A percentile compares a stretch with the other conserved stretches of the same genome.
These are phyloP conservation scores for Heliconius eleuchia DNA, from an alignment of 1,140 invertebrate genomes.

Conservation along the genomic window DNA sequence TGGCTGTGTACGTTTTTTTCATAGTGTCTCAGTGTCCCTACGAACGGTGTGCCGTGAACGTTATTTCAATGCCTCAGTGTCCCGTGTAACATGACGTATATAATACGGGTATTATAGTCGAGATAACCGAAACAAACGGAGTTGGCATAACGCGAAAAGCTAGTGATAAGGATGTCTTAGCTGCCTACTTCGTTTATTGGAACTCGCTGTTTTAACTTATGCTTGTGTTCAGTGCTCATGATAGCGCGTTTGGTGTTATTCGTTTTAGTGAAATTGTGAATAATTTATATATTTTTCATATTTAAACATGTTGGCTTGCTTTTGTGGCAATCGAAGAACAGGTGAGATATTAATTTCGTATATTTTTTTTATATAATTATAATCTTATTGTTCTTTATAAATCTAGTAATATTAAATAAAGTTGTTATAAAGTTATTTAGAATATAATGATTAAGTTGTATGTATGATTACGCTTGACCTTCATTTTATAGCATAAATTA, in stretches of 20 bases:
- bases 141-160: constrained; percentile 45
- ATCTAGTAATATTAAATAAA: background rate
- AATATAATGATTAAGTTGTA: background rate
- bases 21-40: too few species aligned
- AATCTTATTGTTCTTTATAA: background rate
- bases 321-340: constrained; percentile 65
- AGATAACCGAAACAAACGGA: constrained; percentile 46
- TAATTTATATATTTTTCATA: constrained; percentile 31
- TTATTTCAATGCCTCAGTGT: too few species aligned
- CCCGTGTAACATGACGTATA: constrained; percentile 9
- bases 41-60: too few species aligned
- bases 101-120: constrained; percentile 16
- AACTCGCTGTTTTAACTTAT: constrained; percentile 59
- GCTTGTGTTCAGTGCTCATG: constrained; percentile 66
- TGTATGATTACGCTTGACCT: constrained; percentile 7
- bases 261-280: constrained; percentile 51
- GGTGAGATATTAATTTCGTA: constrained; percentile 45
- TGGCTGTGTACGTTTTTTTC: too few species aligned
- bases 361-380: background rate
- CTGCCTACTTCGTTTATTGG: constrained; percentile 47
- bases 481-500: constrained; percentile 1
- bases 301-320: constrained; percentile 65
- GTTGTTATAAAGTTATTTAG: background rate
- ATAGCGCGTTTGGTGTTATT: constrained; percentile 60
- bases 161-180: constrained; percentile 69